Percentiles rank a stretch among this genome's conserved stretches.
Evolutionary conservation across 2,888 invertebrate genomes (phyloP).

Genomic region (Tineola bisselliella): DNA sequence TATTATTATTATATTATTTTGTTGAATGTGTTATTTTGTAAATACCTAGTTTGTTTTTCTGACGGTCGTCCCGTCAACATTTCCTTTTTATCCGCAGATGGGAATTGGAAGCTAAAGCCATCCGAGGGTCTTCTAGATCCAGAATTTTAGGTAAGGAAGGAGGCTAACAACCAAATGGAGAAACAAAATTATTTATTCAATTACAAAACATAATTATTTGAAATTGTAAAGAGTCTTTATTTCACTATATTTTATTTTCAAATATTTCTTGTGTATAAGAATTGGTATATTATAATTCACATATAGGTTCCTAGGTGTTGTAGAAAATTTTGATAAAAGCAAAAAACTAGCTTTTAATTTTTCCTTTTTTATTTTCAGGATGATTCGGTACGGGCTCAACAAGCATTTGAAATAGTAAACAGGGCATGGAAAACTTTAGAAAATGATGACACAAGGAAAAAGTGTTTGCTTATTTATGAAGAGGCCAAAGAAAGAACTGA

Average conservation of each 20-base stretch:
- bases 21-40: not conserved
- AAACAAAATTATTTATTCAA: not conserved
- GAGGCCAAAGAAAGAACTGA: constrained; percentile 96
- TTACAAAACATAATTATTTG: no score
- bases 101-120: constrained; percentile 25
- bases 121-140: constrained; percentile 22
- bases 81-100: constrained; percentile 66
- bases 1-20: no score
- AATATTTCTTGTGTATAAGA: no score
- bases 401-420: constrained; percentile 92
- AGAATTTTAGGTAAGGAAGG: constrained; percentile 49
- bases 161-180: constrained; percentile 6
- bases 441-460: constrained; percentile 91
- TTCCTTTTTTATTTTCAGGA: constrained; percentile 68
- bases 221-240: no score
- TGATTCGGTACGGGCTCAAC: constrained; percentile 93
- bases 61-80: constrained; percentile 65
- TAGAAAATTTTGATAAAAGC: no score
- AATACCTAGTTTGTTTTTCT: constrained; percentile 6
- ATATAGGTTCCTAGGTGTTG: no score
- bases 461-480: constrained; percentile 95
- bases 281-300: no score
- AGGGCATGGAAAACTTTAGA: constrained; percentile 96
- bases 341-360: not conserved
- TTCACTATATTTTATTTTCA: no score